These are phyloP conservation scores for Cossypha niveicapilla DNA, from an alignment of 2,797 vertebrate species.

Conservation along the genomic window DNA sequence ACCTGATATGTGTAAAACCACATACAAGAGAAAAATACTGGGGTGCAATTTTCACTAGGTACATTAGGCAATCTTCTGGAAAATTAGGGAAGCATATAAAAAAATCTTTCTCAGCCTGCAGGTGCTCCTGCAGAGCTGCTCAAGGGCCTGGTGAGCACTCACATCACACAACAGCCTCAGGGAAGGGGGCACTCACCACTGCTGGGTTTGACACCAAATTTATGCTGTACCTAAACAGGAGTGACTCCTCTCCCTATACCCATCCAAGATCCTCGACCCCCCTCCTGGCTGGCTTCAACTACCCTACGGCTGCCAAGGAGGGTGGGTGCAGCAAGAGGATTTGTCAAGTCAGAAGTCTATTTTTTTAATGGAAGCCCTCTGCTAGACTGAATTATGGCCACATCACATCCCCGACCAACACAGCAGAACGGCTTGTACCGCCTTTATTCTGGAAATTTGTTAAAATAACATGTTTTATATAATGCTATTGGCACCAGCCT, in stretches of 20 bases:
- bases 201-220: background rate
- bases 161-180: accelerated
- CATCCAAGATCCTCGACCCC: accelerated
- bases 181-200: accelerated
- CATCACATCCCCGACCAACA: background rate
- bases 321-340: background rate
- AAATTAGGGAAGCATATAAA: background rate
- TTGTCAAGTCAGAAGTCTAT: background rate
- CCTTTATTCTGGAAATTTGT: background rate
- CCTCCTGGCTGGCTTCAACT: background rate
- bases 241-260: background rate
- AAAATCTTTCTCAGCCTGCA: accelerated
- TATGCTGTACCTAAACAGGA: background rate
- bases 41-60: background rate
- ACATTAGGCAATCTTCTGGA: background rate
- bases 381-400: background rate
- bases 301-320: background rate
- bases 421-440: background rate
- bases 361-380: background rate
- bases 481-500: background rate
- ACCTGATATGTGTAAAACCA: background rate
- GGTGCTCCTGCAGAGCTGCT: accelerated
- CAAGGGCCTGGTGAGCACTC: background rate
- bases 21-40: background rate
- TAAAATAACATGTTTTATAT: background rate